A percentile compares a stretch with the other conserved stretches of the same genome.
These are phyloP conservation scores for Callospermophilus lateralis DNA, from an alignment of 2,113 vertebrate genomes.

Conservation along the genomic window DNA sequence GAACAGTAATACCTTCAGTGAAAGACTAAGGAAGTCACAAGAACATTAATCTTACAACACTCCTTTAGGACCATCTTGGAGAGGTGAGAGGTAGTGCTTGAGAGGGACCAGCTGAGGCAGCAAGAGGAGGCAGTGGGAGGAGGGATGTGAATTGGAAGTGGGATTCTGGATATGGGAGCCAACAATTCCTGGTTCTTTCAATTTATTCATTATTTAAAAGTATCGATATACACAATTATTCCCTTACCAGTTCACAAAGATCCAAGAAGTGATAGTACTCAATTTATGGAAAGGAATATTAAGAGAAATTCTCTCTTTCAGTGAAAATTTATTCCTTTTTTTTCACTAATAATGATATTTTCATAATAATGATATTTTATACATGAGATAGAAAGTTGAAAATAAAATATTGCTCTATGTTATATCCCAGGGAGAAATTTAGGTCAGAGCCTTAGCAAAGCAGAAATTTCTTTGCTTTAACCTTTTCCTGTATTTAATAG, in stretches of 20 bases:
- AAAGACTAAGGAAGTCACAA: background rate
- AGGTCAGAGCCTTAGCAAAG: conserved; percentile 19
- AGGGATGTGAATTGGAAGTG: background rate
- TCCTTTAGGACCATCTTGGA: background rate
- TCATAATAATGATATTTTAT: background rate
- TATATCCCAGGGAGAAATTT: conserved; percentile 42
- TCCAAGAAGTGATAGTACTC: background rate
- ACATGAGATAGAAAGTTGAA: background rate
- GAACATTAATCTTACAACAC: background rate
- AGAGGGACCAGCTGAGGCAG: background rate
- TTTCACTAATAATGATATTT: background rate
- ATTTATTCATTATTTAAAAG: background rate
- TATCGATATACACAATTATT: background rate
- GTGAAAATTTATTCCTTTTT: conserved; percentile 4
- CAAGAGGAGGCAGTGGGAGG: background rate
- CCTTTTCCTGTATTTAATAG: background rate
- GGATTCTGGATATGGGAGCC: background rate
- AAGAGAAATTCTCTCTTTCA: background rate
- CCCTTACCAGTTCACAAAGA: background rate
- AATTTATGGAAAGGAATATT: background rate
- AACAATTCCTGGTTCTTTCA: background rate
- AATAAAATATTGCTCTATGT: background rate
- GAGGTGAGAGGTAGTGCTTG: background rate
- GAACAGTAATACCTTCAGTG: background rate
- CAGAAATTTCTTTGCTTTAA: background rate